phyloP scores from a whole-genome alignment of 2,888 invertebrate species.

The Thysanoteuthis rhombus region DNA sequence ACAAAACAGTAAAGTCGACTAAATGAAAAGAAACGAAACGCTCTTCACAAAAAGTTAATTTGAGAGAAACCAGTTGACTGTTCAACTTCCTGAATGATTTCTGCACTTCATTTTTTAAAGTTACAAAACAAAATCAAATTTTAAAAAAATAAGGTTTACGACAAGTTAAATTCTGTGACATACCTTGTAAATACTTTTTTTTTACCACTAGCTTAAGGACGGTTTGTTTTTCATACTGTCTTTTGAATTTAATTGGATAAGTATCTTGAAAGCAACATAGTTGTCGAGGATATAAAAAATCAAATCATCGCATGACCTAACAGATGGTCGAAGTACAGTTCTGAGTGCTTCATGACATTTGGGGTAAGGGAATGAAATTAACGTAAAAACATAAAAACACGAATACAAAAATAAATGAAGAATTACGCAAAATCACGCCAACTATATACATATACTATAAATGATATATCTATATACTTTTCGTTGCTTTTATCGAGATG shows the following conservation, averaged over 20 bases:
- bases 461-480: too few species aligned
- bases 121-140: background rate
- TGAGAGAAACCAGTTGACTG: background rate
- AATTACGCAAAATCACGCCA: too few species aligned
- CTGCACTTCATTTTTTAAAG: background rate
- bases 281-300: too few species aligned
- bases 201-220: background rate
- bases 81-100: background rate
- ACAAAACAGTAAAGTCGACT: background rate
- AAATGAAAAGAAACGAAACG: background rate
- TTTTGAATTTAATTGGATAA: background rate
- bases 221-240: background rate
- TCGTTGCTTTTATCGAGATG: too few species aligned
- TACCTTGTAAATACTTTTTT: background rate
- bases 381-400: too few species aligned
- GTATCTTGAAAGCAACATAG: too few species aligned
- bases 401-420: too few species aligned
- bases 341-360: too few species aligned
- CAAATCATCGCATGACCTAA: too few species aligned
- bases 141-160: background rate
- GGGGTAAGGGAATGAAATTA: too few species aligned
- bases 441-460: too few species aligned
- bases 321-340: too few species aligned
- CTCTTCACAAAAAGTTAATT: background rate
- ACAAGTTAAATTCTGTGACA: background rate